Percentiles rank a stretch among this genome's conserved stretches.
These are phyloP conservation scores for Auanema sp. DNA, from an alignment of 2,888 invertebrate genomes.

Conservation along the genomic window DNA sequence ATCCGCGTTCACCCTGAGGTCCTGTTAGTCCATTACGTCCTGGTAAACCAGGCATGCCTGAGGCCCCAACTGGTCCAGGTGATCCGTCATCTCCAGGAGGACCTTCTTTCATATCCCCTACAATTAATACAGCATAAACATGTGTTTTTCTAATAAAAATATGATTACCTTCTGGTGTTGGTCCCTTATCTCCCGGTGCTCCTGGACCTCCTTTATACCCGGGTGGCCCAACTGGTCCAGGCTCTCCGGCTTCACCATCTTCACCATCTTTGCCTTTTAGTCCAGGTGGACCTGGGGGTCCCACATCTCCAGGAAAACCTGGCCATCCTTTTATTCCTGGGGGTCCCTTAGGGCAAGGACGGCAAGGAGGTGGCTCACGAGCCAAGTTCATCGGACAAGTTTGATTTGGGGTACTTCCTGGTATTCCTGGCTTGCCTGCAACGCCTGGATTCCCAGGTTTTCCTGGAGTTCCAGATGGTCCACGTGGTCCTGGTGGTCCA, in stretches of 20 bases:
- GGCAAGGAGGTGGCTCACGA: constrained; percentile 63
- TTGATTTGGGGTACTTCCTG: constrained; percentile 63
- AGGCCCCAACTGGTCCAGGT: constrained; percentile 61
- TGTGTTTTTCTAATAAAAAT: no score
- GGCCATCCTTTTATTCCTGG: constrained; percentile 64
- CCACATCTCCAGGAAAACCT: constrained; percentile 61
- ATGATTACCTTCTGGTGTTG: constrained; percentile 57
- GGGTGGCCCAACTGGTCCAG: constrained; percentile 47
- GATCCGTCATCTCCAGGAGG: constrained; percentile 63
- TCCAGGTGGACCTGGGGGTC: constrained; percentile 60
- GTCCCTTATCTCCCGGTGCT: constrained; percentile 64
- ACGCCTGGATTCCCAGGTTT: constrained; percentile 54
- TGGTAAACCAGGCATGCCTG: constrained; percentile 62
- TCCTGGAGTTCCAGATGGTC: constrained; percentile 59
- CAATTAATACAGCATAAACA: no score
- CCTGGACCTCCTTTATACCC: constrained; percentile 61
- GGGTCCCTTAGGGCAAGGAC: constrained; percentile 59
- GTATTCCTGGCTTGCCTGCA: constrained; percentile 58
- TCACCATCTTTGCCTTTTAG: constrained; percentile 61
- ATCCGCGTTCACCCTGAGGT: constrained; percentile 47
- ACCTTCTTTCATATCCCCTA: constrained; percentile 45
- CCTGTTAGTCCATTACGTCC: constrained; percentile 60
- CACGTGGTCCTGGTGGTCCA: constrained; percentile 63
- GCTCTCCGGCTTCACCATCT: constrained; percentile 60
- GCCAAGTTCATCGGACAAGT: constrained; percentile 60